Evolutionary conservation across 2,797 vertebrate species (phyloP).

Genomic region (Leucoraja ocellata): DNA sequence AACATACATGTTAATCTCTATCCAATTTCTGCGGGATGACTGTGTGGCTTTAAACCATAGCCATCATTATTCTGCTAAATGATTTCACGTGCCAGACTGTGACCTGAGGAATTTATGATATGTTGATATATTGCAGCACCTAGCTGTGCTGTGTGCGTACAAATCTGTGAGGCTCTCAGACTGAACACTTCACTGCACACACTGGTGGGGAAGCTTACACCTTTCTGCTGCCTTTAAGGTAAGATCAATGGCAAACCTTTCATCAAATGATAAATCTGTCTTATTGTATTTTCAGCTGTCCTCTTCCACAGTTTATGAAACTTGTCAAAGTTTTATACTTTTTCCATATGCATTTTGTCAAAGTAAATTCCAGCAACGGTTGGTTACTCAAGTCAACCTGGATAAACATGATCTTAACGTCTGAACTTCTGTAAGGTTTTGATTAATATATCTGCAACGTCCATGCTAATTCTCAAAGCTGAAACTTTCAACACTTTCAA

Average conservation of each 20-base stretch:
- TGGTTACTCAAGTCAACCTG: neutral
- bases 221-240: neutral
- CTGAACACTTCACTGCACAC: constrained; percentile 20
- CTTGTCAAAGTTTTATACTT: neutral
- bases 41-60: constrained; percentile 3
- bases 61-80: constrained; percentile 36
- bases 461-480: neutral
- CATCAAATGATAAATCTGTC: neutral
- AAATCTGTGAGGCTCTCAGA: neutral
- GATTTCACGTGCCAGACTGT: constrained; percentile 18
- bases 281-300: neutral
- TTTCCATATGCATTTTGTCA: too few species aligned
- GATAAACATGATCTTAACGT: neutral
- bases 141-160: neutral
- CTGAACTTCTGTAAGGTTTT: neutral
- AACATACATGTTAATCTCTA: neutral
- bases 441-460: neutral
- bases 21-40: neutral
- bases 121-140: neutral
- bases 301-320: neutral
- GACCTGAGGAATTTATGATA: constrained; percentile 39
- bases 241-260: neutral
- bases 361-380: neutral
- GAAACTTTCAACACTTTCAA: neutral
- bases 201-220: neutral